Evolutionary conservation across 2,797 vertebrate genomes (phyloP).

Genomic region (Pipistrellus kuhlii): DNA sequence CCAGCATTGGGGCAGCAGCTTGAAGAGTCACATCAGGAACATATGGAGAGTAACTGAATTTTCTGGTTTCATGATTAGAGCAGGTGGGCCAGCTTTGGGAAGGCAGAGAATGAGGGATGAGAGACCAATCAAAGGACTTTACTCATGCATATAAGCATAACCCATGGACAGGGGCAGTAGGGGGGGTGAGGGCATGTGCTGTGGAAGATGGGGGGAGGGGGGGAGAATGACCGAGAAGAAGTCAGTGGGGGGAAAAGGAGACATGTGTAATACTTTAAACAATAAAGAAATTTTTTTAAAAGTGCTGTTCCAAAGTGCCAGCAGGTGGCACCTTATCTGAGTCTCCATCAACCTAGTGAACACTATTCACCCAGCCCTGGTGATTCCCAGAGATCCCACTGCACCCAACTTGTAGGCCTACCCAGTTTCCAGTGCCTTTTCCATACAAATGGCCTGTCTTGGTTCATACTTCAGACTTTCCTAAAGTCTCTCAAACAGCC

Average conservation of each 20-base stretch:
- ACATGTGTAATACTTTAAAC: no score
- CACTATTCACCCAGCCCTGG: not conserved
- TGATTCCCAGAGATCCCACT: not conserved
- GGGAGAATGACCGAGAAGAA: not conserved
- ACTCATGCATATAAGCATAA: no score
- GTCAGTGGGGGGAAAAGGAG: no score
- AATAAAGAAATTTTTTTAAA: no score
- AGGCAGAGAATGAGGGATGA: no score
- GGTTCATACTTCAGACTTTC: not conserved
- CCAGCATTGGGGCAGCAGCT: not conserved
- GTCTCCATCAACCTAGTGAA: not conserved
- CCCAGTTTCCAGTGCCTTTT: not conserved
- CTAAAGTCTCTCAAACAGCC: not conserved
- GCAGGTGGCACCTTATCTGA: not conserved
- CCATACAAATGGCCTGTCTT: not conserved
- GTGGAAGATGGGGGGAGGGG: no score
- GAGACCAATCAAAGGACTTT: no score
- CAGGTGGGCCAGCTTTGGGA: not conserved
- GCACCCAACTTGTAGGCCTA: not conserved
- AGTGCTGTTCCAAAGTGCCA: not conserved
- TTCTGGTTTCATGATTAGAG: not conserved
- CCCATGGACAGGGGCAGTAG: no score
- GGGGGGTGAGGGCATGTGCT: no score
- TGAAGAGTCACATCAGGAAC: not conserved
- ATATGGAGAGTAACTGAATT: not conserved